A percentile compares a stretch with the other conserved stretches of the same genome.
These are phyloP conservation scores for Catocala sponsa DNA, from an alignment of 2,888 invertebrate species.

Conservation along the genomic window DNA sequence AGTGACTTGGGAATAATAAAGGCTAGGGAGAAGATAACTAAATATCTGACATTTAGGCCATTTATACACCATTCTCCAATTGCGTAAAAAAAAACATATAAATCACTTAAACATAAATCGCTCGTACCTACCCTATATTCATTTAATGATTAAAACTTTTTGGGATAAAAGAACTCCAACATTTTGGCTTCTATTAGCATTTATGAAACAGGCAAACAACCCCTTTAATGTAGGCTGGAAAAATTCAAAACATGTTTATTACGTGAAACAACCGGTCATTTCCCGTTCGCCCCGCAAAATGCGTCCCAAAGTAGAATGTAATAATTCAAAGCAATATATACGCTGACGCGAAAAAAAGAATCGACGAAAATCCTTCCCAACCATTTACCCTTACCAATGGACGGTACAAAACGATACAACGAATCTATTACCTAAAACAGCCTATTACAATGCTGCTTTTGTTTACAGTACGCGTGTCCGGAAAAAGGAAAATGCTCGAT, in stretches of 20 bases:
- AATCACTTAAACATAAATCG: not conserved
- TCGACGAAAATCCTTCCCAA: constrained; percentile 45
- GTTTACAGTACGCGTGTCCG: constrained; percentile 58
- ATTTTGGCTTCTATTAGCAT: constrained; percentile 26
- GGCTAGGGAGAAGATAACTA: too few species aligned
- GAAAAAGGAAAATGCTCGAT: constrained; percentile 63
- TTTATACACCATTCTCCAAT: too few species aligned
- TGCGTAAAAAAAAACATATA: not conserved
- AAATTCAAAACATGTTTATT: constrained; percentile 52
- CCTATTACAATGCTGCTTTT: constrained; percentile 62
- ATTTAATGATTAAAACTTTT: constrained; percentile 20
- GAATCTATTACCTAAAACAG: constrained; percentile 54
- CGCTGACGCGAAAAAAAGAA: constrained; percentile 52
- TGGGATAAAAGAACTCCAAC: constrained; percentile 13
- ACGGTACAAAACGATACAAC: constrained; percentile 41
- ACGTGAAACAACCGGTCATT: constrained; percentile 47
- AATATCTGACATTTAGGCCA: too few species aligned
- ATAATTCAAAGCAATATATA: constrained; percentile 57
- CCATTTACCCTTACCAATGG: constrained; percentile 41
- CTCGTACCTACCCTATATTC: constrained; percentile 15
- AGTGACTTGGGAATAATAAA: too few species aligned
- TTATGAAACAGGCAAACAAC: constrained; percentile 28
- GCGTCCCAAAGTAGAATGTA: constrained; percentile 32
- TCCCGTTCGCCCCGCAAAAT: constrained; percentile 35
- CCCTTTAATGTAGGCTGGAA: constrained; percentile 33